phyloP scores from a whole-genome alignment of 2,888 invertebrate genomes.

The Volucella zonaria region DNA sequence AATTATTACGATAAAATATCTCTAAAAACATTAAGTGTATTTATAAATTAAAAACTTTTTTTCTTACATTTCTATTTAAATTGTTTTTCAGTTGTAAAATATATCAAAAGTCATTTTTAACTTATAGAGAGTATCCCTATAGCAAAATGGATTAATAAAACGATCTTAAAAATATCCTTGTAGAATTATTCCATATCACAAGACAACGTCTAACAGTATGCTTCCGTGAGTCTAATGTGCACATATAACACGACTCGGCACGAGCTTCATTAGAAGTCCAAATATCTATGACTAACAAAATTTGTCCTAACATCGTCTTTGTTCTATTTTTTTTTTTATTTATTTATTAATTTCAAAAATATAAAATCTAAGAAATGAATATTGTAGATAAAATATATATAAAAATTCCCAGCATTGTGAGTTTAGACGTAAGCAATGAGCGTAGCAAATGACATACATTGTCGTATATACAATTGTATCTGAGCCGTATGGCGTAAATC shows the following conservation, averaged over 20 bases:
- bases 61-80: too few species aligned
- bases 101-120: too few species aligned
- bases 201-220: too few species aligned
- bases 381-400: conserved; percentile 24
- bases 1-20: conserved; percentile 14
- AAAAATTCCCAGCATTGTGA: neutral
- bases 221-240: too few species aligned
- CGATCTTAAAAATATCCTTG: too few species aligned
- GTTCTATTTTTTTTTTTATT: neutral
- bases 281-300: conserved; percentile 35
- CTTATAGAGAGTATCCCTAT: too few species aligned
- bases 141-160: too few species aligned
- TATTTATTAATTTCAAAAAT: neutral
- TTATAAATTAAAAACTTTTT: too few species aligned
- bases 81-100: too few species aligned
- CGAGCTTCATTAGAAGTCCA: neutral
- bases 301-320: conserved; percentile 28
- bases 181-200: too few species aligned
- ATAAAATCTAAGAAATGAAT: neutral
- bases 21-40: too few species aligned
- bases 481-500: conserved; percentile 46
- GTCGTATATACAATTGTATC: neutral
- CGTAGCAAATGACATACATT: conserved; percentile 36
- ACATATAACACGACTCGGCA: too few species aligned
- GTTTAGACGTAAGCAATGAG: conserved; percentile 29